Conservation (phyloP, 2,113 vertebrate species). For the Ctenomys sociabilis region DNA sequence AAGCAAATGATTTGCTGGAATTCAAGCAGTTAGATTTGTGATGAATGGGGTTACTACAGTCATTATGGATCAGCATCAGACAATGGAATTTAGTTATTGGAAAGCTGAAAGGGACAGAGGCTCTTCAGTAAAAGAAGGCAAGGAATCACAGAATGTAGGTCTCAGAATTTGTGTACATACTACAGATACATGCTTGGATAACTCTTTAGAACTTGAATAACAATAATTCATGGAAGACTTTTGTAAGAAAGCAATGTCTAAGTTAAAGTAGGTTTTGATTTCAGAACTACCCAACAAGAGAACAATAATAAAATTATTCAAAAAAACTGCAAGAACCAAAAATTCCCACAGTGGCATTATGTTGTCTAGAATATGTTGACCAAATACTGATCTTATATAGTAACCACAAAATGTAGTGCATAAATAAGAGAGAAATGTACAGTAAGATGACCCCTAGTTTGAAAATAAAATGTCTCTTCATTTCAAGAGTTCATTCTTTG, state of each 20-base stretch:
- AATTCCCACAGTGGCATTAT: background rate
- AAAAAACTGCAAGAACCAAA: background rate
- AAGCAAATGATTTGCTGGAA: background rate
- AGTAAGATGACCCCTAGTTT: background rate
- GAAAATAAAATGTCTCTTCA: background rate
- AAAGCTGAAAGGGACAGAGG: background rate
- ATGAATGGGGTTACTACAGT: fast-evolving
- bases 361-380: background rate
- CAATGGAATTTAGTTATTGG: background rate
- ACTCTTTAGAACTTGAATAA: background rate
- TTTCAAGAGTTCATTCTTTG: background rate
- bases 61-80: background rate
- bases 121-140: background rate
- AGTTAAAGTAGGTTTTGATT: background rate
- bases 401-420: background rate
- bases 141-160: background rate
- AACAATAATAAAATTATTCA: background rate
- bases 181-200: background rate
- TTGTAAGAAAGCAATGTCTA: background rate
- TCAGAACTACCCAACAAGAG: background rate
- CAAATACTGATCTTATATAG: background rate
- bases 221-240: background rate
- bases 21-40: background rate
- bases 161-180: background rate
- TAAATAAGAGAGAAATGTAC: background rate